phyloP scores from a whole-genome alignment of 2,113 vertebrate genomes.

The rabbit (Oryctolagus cuniculus) region DNA sequence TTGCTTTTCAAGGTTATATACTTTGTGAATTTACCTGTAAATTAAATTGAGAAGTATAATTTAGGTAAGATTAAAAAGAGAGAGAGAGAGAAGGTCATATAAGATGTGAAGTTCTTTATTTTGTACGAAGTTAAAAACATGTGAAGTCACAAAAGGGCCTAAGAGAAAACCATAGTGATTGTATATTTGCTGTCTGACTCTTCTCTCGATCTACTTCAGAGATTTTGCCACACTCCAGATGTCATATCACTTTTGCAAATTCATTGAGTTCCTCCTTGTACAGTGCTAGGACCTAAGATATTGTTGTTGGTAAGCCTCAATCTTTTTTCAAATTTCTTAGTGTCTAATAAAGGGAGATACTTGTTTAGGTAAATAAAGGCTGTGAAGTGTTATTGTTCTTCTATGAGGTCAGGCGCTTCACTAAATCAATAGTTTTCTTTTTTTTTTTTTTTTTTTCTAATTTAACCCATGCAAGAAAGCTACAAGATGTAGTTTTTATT shows the following conservation, averaged over 20 bases:
- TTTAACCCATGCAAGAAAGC: conserved; percentile 1
- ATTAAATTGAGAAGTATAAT: conserved; percentile 47
- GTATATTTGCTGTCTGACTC: conserved; percentile 12
- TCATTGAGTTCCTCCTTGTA: conserved; percentile 34
- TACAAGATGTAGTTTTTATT: background rate
- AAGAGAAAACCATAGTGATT: background rate
- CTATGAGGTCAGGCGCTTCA: background rate
- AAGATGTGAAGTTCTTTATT: conserved; percentile 27
- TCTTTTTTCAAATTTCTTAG: conserved; percentile 9
- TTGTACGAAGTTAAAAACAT: conserved; percentile 13
- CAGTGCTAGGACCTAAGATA: background rate
- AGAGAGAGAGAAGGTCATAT: background rate
- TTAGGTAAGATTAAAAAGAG: background rate
- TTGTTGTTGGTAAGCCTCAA: background rate
- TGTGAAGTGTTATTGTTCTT: conserved; percentile 7
- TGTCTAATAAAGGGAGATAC: conserved; percentile 25
- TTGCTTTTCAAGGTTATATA: background rate
- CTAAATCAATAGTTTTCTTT: background rate
- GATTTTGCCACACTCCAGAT: conserved; percentile 6
- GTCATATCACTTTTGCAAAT: background rate
- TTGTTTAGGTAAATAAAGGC: background rate
- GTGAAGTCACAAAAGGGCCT: background rate
- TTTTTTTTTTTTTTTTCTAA: conserved; percentile 46
- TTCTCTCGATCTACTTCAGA: background rate
- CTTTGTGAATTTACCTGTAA: conserved; percentile 48